Evolutionary conservation across 2,888 invertebrate genomes (phyloP).

Genomic region (Euzophera pinguis): DNA sequence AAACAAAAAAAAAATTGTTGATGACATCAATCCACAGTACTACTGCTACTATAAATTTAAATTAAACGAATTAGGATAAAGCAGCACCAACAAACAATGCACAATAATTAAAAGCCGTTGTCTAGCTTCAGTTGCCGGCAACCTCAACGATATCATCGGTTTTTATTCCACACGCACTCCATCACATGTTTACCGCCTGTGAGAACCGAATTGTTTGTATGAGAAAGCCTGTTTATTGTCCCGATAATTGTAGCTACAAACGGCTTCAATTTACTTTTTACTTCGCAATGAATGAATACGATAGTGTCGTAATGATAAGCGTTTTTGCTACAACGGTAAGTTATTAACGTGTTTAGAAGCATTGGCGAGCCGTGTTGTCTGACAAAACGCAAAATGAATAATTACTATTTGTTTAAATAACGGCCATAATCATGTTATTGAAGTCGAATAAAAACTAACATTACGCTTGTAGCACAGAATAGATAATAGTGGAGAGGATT

Average conservation of each 20-base stretch:
- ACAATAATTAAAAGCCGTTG: conserved; percentile 15
- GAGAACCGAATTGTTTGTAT: conserved; percentile 59
- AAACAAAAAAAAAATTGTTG: too few species aligned
- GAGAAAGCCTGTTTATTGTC: conserved; percentile 65
- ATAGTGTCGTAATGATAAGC: conserved; percentile 18
- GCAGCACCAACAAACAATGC: conserved; percentile 12
- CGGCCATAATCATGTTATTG: not conserved
- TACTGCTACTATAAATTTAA: too few species aligned
- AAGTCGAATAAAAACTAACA: not conserved
- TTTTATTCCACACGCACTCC: conserved; percentile 48
- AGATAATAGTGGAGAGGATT: too few species aligned
- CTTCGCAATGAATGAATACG: conserved; percentile 39
- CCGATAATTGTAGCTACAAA: conserved; percentile 53
- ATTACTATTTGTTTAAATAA: not conserved
- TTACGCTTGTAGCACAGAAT: not conserved
- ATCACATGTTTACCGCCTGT: conserved; percentile 42
- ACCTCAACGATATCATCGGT: conserved; percentile 37
- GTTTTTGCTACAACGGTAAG: conserved; percentile 2
- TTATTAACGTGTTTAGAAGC: not conserved
- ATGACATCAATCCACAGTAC: too few species aligned
- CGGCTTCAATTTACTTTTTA: conserved; percentile 64
- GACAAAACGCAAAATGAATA: not conserved
- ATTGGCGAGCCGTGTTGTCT: not conserved
- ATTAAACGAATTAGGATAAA: not conserved
- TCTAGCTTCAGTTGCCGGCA: conserved; percentile 23